Evolutionary conservation across 1,140 invertebrate genomes (phyloP).

Genomic region (Lysiphlebus fabarum): DNA sequence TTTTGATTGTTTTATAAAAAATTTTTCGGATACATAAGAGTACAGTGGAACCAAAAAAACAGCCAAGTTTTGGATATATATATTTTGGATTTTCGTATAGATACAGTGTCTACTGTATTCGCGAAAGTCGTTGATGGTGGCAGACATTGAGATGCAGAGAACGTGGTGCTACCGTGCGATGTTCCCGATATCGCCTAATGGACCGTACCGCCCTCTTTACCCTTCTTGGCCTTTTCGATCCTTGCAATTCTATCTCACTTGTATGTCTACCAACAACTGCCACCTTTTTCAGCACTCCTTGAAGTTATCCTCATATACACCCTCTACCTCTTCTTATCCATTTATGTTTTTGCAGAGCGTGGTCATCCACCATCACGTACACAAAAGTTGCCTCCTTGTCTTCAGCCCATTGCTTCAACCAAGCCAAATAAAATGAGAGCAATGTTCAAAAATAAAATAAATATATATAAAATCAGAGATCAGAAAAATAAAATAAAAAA

Average conservation of each 20-base stretch:
- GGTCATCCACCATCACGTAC: not conserved
- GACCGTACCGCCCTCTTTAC: slow-evolving; percentile 45
- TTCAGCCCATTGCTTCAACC: not conserved
- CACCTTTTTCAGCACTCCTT: slow-evolving; percentile 34
- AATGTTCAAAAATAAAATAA: not conserved
- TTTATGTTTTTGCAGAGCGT: slow-evolving; percentile 17
- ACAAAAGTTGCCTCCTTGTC: slow-evolving; percentile 1
- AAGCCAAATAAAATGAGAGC: slow-evolving; percentile 1
- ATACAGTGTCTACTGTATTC: not conserved
- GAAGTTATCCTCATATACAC: slow-evolving; percentile 22
- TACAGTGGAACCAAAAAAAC: too few species aligned
- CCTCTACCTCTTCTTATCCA: slow-evolving; percentile 17
- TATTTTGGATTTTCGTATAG: not conserved
- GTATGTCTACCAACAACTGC: slow-evolving; percentile 31
- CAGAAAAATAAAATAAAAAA: not conserved
- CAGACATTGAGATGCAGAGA: slow-evolving; percentile 56
- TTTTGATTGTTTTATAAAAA: too few species aligned
- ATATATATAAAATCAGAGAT: slow-evolving; percentile 5
- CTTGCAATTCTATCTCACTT: slow-evolving; percentile 26
- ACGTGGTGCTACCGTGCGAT: slow-evolving; percentile 57
- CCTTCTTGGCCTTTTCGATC: slow-evolving; percentile 34
- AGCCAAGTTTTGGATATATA: too few species aligned
- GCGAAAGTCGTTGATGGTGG: slow-evolving; percentile 28
- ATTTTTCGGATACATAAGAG: too few species aligned
- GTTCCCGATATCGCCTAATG: slow-evolving; percentile 56